Evolutionary conservation across 2,113 vertebrate genomes (phyloP).

Genomic region (Ranitomeya variabilis): DNA sequence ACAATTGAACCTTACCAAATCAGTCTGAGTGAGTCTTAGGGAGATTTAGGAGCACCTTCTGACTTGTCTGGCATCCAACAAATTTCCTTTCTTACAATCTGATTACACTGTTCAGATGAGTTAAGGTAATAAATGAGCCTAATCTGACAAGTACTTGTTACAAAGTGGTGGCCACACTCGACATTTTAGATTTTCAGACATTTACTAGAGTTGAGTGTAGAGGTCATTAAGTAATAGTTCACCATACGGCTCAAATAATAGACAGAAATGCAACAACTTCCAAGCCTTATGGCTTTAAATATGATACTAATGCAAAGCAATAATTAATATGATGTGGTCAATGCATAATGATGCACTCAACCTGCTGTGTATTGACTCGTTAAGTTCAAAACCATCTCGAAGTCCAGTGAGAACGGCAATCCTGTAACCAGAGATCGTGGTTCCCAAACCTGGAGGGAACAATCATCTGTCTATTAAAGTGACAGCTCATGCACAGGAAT

Average conservation of each 20-base stretch:
- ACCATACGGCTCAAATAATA: conserved; percentile 10
- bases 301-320: conserved; percentile 21
- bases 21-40: too few relatives aligned
- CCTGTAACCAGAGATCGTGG: conserved; percentile 32
- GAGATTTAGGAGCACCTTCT: not conserved
- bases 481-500: conserved; percentile 38
- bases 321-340: conserved; percentile 38
- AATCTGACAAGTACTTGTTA: not conserved
- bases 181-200: not conserved
- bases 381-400: conserved; percentile 21
- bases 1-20: too few relatives aligned
- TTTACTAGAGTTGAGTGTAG: not conserved
- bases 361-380: conserved; percentile 28
- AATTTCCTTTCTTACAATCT: not conserved
- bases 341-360: conserved; percentile 16
- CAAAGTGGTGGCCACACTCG: not conserved
- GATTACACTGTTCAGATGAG: not conserved
- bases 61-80: not conserved
- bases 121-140: not conserved
- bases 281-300: conserved; percentile 44
- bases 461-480: conserved; percentile 36
- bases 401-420: not conserved
- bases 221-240: conserved; percentile 5
- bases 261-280: not conserved
- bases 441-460: conserved; percentile 58